A percentile compares a stretch with the other conserved stretches of the same genome.
Evolutionary conservation across 1,140 invertebrate genomes (phyloP).

Genomic region (Eumeta japonica): DNA sequence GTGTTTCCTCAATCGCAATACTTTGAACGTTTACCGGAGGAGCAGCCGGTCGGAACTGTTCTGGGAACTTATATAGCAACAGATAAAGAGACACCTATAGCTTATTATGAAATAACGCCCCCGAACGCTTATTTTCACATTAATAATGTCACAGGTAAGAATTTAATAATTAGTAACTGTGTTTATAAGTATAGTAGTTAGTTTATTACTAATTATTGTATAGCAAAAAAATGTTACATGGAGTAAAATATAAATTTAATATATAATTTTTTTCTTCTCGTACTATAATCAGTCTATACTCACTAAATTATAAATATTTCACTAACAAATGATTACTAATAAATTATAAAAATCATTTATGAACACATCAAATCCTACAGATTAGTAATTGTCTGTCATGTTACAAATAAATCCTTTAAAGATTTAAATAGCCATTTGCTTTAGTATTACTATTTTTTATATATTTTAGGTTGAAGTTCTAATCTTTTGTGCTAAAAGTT

Average conservation of each 20-base stretch:
- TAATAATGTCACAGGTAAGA: slow-evolving; percentile 69
- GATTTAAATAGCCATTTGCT: too few species aligned
- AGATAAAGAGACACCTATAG: slow-evolving; percentile 81
- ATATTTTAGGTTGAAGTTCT: too few species aligned
- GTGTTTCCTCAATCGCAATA: slow-evolving; percentile 69
- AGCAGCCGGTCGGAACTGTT: slow-evolving; percentile 77
- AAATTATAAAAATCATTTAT: too few species aligned
- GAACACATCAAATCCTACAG: too few species aligned
- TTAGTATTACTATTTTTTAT: too few species aligned
- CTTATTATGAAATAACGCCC: slow-evolving; percentile 71
- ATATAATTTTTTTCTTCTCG: neutral
- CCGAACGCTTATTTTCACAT: slow-evolving; percentile 76
- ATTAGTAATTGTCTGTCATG: too few species aligned
- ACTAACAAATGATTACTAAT: too few species aligned
- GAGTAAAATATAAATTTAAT: neutral
- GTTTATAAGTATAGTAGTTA: neutral
- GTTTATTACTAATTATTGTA: neutral
- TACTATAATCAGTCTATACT: too few species aligned
- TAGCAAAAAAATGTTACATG: neutral
- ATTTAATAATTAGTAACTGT: neutral
- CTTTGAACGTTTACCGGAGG: slow-evolving; percentile 74
- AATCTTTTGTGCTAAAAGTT: too few species aligned
- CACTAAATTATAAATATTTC: too few species aligned
- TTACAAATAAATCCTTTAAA: too few species aligned
- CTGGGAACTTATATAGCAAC: slow-evolving; percentile 78